Percentiles rank a stretch among this genome's conserved stretches.
Conservation (phyloP, 2,797 vertebrate species). For the Mus spretus region DNA sequence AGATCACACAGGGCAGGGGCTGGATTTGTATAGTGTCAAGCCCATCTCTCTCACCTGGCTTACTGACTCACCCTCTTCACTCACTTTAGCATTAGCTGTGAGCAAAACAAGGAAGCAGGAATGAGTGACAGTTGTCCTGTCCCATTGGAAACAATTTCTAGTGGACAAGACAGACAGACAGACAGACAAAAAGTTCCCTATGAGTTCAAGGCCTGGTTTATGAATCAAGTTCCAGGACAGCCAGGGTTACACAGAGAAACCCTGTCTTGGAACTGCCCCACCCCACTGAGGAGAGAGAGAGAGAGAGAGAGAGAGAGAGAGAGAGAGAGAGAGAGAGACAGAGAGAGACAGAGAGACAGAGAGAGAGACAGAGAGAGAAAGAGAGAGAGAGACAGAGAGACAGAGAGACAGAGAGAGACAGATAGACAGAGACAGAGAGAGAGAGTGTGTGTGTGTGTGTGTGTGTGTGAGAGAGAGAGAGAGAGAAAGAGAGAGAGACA, state of each 20-base stretch:
- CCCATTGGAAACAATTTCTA: constrained; percentile 1
- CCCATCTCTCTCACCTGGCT: neutral
- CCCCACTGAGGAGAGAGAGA: too few species aligned
- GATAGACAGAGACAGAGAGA: too few species aligned
- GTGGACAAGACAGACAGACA: neutral
- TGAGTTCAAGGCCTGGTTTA: neutral
- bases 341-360: neutral
- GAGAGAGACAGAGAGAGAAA: too few species aligned
- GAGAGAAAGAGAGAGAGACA: too few species aligned
- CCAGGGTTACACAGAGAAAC: neutral
- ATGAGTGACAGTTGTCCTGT: neutral
- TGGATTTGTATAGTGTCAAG: neutral
- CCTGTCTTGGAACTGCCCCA: neutral
- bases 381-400: too few species aligned
- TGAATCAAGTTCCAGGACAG: neutral
- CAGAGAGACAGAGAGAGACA: too few species aligned
- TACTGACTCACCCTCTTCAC: neutral
- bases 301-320: neutral
- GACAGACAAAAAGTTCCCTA: neutral
- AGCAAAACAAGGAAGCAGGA: neutral
- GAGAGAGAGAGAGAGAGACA: too few species aligned
- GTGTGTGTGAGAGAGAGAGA: too few species aligned
- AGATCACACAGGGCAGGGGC: neutral
- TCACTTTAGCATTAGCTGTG: constrained; percentile 2
- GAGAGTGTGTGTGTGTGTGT: too few species aligned